These are phyloP conservation scores for Resseliella maxima DNA, from an alignment of 2,888 invertebrate species.

Conservation along the genomic window DNA sequence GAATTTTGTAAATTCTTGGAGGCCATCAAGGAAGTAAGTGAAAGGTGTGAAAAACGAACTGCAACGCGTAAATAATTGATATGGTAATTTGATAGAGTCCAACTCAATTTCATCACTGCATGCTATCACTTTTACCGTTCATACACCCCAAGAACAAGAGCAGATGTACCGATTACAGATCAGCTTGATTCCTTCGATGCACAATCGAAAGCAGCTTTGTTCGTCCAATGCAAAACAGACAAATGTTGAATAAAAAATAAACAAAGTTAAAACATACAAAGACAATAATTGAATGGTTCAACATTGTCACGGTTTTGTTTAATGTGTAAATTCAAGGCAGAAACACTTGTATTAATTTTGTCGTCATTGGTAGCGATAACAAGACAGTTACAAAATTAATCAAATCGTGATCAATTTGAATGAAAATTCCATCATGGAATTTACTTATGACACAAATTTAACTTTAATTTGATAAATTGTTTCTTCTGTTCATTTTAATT, in stretches of 20 bases:
- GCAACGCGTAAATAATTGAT: constrained; percentile 25
- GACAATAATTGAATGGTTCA: constrained; percentile 27
- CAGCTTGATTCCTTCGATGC: neutral
- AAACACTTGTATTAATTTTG: neutral
- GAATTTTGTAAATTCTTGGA: neutral
- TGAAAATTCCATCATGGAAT: too few species aligned
- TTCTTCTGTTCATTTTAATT: neutral
- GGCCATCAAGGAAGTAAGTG: neutral
- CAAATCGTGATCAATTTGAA: neutral
- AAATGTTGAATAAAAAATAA: neutral
- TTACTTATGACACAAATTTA: neutral
- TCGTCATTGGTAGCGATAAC: neutral
- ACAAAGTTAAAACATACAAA: neutral
- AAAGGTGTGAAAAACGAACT: constrained; percentile 50
- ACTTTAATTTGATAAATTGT: neutral
- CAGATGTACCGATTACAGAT: neutral
- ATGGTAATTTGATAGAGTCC: constrained; percentile 16
- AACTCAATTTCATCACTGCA: constrained; percentile 5
- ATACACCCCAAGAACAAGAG: neutral
- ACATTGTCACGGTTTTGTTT: neutral
- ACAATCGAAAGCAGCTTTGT: neutral
- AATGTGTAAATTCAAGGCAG: neutral
- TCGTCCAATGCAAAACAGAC: neutral
- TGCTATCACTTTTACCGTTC: neutral
- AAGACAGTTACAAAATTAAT: constrained; percentile 10